phyloP scores from a whole-genome alignment of 53 echinoderm and acorn worm species.

The Crossaster papposus region DNA sequence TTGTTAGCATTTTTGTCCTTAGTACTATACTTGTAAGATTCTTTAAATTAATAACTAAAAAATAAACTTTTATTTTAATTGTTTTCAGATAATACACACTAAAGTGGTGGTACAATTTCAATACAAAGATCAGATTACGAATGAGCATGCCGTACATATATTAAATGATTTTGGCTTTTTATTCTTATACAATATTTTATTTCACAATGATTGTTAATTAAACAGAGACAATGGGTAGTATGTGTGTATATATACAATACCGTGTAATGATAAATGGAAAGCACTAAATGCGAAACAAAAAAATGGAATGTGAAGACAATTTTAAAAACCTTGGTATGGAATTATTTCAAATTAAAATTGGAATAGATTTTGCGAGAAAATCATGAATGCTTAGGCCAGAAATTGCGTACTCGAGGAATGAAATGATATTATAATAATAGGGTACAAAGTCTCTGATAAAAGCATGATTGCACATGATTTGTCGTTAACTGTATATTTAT shows the following conservation, averaged over 20 bases:
- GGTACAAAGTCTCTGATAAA: not conserved
- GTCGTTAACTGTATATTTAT: not conserved
- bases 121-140: not conserved
- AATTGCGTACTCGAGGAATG: too few species aligned
- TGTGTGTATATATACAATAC: not conserved
- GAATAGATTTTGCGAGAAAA: not conserved
- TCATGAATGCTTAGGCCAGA: too few species aligned
- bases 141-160: not conserved
- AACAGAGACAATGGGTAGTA: not conserved
- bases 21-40: not conserved
- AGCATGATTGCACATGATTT: conserved; percentile 31
- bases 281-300: not conserved
- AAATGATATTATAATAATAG: not conserved
- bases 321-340: not conserved
- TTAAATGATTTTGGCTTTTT: not conserved
- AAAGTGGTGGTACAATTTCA: not conserved
- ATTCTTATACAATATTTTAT: not conserved
- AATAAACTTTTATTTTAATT: not conserved
- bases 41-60: not conserved
- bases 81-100: not conserved
- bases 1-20: too few species aligned
- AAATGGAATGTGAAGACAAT: not conserved
- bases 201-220: not conserved
- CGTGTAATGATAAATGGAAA: not conserved
- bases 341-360: not conserved